Percentiles rank a stretch among this genome's conserved stretches.
phyloP scores from a whole-genome alignment of 2,888 invertebrate species.

The Eledone cirrhosa region DNA sequence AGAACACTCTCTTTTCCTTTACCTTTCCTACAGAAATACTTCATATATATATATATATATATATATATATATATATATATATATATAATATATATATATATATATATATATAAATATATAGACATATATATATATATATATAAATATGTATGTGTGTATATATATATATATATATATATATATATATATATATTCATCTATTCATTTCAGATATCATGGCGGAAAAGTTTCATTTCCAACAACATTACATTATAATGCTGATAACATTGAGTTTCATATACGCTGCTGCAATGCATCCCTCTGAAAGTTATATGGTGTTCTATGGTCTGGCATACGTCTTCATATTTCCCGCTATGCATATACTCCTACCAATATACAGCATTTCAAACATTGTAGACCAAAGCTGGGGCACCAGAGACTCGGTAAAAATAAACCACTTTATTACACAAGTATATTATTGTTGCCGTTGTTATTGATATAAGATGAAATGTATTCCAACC shows the following conservation, averaged over 20 bases:
- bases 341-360: conserved; percentile 49
- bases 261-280: conserved; percentile 40
- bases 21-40: too few relatives aligned
- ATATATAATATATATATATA: too few relatives aligned
- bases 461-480: too few relatives aligned
- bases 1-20: too few relatives aligned
- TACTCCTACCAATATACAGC: conserved; percentile 49
- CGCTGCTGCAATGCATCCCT: conserved; percentile 45
- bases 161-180: background rate
- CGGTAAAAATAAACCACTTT: conserved; percentile 36
- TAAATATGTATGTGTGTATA: background rate
- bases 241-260: conserved; percentile 41
- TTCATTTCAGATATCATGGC: conserved; percentile 36
- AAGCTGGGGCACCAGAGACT: conserved; percentile 51
- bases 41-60: too few relatives aligned
- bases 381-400: conserved; percentile 52
- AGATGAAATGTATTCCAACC: too few relatives aligned
- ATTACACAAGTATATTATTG: too few relatives aligned
- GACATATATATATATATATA: background rate
- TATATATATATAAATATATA: too few relatives aligned
- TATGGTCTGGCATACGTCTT: conserved; percentile 46
- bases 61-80: too few relatives aligned
- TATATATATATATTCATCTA: background rate
- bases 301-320: conserved; percentile 41
- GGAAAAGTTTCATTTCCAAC: conserved; percentile 32